Conservation (phyloP, 2,888 invertebrate genomes). For the Eupithecia tripunctaria region DNA sequence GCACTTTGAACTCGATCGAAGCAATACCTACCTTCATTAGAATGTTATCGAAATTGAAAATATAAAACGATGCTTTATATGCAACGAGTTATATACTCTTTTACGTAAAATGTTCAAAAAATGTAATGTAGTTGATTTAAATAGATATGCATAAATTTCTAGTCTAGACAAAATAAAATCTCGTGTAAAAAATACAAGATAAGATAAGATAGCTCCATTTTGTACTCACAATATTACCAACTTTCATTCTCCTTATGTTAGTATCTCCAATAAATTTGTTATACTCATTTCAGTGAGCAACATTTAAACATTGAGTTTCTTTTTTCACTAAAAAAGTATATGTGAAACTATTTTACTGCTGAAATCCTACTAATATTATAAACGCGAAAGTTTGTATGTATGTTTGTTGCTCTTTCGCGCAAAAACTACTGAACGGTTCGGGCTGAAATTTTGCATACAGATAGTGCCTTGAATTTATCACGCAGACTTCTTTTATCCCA, state of each 20-base stretch:
- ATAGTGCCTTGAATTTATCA: no score
- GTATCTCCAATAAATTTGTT: background rate
- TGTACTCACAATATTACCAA: conserved; percentile 11
- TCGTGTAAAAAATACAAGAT: conserved; percentile 21
- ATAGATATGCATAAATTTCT: conserved; percentile 15
- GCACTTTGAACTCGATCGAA: conserved; percentile 24
- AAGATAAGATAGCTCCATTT: conserved; percentile 12
- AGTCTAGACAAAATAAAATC: conserved; percentile 27
- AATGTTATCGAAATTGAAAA: conserved; percentile 27
- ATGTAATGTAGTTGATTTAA: conserved; percentile 17
- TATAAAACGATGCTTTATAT: conserved; percentile 6
- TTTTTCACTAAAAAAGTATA: background rate
- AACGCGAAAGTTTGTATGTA: no score
- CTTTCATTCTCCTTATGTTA: conserved; percentile 3
- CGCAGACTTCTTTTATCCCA: no score
- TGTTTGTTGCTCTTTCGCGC: no score
- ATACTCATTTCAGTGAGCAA: background rate
- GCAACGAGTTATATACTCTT: conserved; percentile 24
- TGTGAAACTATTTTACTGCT: background rate
- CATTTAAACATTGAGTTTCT: background rate
- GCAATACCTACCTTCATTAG: background rate
- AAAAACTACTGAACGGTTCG: no score
- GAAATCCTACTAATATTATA: no score
- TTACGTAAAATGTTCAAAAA: conserved; percentile 16
- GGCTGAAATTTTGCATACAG: no score